Percentiles rank a stretch among this genome's conserved stretches.
phyloP scores from a whole-genome alignment of 1,140 invertebrate species.

The Notospermus geniculatus region DNA sequence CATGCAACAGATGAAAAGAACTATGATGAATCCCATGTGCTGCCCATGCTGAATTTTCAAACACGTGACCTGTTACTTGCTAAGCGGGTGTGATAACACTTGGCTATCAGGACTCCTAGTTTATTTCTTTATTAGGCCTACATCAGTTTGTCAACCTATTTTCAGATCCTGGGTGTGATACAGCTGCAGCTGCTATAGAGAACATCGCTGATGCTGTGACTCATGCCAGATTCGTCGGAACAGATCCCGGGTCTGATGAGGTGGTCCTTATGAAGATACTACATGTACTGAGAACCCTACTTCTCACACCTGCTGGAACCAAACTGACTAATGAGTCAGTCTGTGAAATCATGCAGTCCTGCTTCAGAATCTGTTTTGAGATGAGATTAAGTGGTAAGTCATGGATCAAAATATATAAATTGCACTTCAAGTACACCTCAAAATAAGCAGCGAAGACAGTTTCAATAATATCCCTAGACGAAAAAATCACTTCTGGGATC shows the following conservation, averaged over 20 bases:
- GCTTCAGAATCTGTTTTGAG: conserved; percentile 96
- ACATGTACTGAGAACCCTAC: conserved; percentile 81
- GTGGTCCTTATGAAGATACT: conserved; percentile 95
- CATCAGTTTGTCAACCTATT: conserved; percentile 19
- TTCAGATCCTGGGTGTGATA: conserved; percentile 73
- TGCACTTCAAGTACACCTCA: too few relatives aligned
- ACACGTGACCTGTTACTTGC: too few relatives aligned
- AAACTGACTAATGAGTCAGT: conserved; percentile 91
- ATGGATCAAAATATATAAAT: too few relatives aligned
- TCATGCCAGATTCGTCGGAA: conserved; percentile 87
- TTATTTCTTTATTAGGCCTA: too few relatives aligned
- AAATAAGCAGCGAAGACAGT: too few relatives aligned
- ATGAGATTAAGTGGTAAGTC: conserved; percentile 80
- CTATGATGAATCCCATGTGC: too few relatives aligned
- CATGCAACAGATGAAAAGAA: too few relatives aligned
- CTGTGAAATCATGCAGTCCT: conserved; percentile 97
- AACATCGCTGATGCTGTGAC: conserved; percentile 94
- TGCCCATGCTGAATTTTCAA: too few relatives aligned
- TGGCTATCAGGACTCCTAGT: too few relatives aligned
- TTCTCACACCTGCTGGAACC: conserved; percentile 83
- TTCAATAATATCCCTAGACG: too few relatives aligned
- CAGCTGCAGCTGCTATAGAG: conserved; percentile 80
- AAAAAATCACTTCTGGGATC: too few relatives aligned
- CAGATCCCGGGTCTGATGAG: conserved; percentile 90
- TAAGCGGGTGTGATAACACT: too few relatives aligned